These are phyloP conservation scores for Drosophila erecta DNA, from an alignment of 1,140 invertebrate species.

Conservation along the genomic window DNA sequence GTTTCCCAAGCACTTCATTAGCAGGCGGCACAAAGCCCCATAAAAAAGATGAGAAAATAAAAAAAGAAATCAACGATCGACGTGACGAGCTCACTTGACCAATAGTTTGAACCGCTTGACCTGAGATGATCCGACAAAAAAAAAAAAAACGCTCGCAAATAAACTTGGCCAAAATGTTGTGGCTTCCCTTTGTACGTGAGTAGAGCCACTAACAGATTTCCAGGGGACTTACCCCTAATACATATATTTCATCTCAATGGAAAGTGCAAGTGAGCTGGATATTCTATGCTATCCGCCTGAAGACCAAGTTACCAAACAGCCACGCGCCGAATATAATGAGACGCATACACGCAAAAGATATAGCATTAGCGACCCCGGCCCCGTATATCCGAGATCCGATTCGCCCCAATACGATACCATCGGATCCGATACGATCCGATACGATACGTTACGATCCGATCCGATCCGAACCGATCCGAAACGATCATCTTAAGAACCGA, in stretches of 20 bases:
- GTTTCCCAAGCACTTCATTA: constrained; percentile 33
- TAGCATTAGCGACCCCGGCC: constrained; percentile 36
- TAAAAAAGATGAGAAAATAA: constrained; percentile 25
- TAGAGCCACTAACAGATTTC: constrained; percentile 1
- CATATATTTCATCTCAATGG: not conserved
- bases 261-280: constrained; percentile 42
- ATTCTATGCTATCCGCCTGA: constrained; percentile 14
- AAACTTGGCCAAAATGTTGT: constrained; percentile 29
- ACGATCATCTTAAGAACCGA: constrained; percentile 55
- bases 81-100: constrained; percentile 65
- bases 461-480: constrained; percentile 10
- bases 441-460: constrained; percentile 6
- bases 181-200: constrained; percentile 51
- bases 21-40: constrained; percentile 7
- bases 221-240: constrained; percentile 23
- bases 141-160: not conserved
- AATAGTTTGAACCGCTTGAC: constrained; percentile 59
- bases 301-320: constrained; percentile 23
- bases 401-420: constrained; percentile 5
- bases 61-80: constrained; percentile 31
- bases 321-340: constrained; percentile 50
- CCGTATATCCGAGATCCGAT: constrained; percentile 25
- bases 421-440: constrained; percentile 5
- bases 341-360: constrained; percentile 21
- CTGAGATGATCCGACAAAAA: constrained; percentile 33